These are phyloP conservation scores for Ochlodes sylvanus DNA, from an alignment of 2,888 invertebrate genomes.

Conservation along the genomic window DNA sequence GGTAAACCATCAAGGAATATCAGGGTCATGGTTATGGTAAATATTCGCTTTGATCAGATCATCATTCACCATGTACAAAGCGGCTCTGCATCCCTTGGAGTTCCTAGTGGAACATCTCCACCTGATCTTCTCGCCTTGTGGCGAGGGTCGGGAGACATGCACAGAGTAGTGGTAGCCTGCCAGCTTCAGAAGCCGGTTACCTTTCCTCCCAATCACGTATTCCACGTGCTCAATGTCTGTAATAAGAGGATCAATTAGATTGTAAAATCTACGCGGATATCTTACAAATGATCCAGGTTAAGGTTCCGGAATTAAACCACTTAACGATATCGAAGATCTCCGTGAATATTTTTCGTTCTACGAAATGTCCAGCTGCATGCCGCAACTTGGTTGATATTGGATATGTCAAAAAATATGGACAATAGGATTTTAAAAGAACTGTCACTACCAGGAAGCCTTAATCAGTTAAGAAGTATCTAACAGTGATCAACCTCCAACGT, in stretches of 20 bases:
- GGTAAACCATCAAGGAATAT: neutral
- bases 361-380: too few relatives aligned
- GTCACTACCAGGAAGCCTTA: too few relatives aligned
- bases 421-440: too few relatives aligned
- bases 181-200: conserved; percentile 38
- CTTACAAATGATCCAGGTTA: too few relatives aligned
- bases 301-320: too few relatives aligned
- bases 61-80: conserved; percentile 45
- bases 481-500: too few relatives aligned
- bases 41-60: conserved; percentile 45
- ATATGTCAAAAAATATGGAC: too few relatives aligned
- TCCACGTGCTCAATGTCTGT: neutral
- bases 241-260: neutral
- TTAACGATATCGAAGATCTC: too few relatives aligned
- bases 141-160: conserved; percentile 18
- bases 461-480: too few relatives aligned
- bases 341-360: too few relatives aligned
- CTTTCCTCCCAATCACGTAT: conserved; percentile 39
- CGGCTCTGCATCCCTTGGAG: conserved; percentile 51
- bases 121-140: conserved; percentile 26
- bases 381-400: too few relatives aligned
- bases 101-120: conserved; percentile 51
- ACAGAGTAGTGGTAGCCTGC: conserved; percentile 41
- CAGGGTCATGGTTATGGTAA: conserved; percentile 47
- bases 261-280: too few relatives aligned